A percentile compares a stretch with the other conserved stretches of the same genome.
phyloP scores from a whole-genome alignment of 2,113 vertebrate species.

The Lates calcarifer region DNA sequence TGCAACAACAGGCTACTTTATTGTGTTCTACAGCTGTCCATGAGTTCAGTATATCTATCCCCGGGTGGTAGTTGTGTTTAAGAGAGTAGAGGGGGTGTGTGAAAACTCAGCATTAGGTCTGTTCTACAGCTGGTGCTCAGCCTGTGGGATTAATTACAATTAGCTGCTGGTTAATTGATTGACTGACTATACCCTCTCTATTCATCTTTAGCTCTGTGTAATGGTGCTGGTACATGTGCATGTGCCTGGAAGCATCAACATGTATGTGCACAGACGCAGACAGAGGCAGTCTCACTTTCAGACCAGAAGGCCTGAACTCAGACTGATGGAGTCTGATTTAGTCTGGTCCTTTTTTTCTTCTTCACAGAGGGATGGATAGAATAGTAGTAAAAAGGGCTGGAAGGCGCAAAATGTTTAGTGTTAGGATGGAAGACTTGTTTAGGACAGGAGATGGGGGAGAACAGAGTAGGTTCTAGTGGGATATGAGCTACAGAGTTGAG shows the following conservation, averaged over 20 bases:
- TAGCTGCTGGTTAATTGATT: conserved; percentile 68
- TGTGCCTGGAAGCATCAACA: conserved; percentile 2
- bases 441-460: conserved; percentile 10
- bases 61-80: conserved; percentile 34
- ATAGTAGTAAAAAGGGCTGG: conserved; percentile 5
- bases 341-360: conserved; percentile 6
- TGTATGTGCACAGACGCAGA: conserved; percentile 17
- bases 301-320: conserved; percentile 19
- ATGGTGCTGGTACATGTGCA: conserved; percentile 18
- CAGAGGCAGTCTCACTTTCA: conserved; percentile 15
- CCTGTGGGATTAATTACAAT: conserved; percentile 69
- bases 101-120: conserved; percentile 31
- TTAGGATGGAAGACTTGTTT: conserved; percentile 15
- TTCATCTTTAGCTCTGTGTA: conserved; percentile 17
- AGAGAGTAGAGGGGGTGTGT: conserved; percentile 34
- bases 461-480: conserved; percentile 9
- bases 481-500: conserved; percentile 47
- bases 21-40: background rate
- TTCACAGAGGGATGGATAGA: background rate
- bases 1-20: conserved; percentile 22
- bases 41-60: conserved; percentile 29
- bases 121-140: conserved; percentile 66
- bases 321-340: conserved; percentile 2
- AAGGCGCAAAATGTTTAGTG: conserved; percentile 36
- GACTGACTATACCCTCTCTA: conserved; percentile 35